Evolutionary conservation across 30 jellyfish, hydroid and myxozoan species (phyloP).

Genomic region (Aurelia coerulea): DNA sequence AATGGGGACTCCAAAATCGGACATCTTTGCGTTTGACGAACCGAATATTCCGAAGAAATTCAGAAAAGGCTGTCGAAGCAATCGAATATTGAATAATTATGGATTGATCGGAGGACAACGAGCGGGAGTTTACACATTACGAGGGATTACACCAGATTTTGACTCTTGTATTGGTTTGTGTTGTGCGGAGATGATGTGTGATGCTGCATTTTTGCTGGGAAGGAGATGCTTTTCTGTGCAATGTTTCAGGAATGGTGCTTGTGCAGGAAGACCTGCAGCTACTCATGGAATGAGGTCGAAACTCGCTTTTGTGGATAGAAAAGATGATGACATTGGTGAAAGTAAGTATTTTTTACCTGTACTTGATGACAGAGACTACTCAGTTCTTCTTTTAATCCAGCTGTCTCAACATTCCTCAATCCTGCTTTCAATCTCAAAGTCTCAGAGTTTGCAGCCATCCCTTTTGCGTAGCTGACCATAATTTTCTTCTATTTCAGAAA

Average conservation of each 20-base stretch:
- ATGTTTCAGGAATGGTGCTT: conserved; percentile 89
- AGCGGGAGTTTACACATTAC: conserved; percentile 93
- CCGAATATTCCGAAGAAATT: conserved; percentile 89
- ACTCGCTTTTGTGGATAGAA: conserved; percentile 87
- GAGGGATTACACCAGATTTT: conserved; percentile 96
- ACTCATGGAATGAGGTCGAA: conserved; percentile 83
- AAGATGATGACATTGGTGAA: conserved; percentile 87
- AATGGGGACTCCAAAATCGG: conserved; percentile 76
- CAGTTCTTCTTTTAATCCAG: no score
- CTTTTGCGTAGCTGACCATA: no score
- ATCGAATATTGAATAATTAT: conserved; percentile 62
- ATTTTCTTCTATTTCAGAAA: conserved; percentile 48
- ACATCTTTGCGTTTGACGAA: conserved; percentile 67
- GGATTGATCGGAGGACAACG: conserved; percentile 95
- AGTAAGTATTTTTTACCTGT: conserved; percentile 56
- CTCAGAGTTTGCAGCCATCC: no score
- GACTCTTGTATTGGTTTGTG: conserved; percentile 88
- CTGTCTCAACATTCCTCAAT: no score
- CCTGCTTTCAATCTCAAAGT: no score
- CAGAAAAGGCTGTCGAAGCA: conserved; percentile 81
- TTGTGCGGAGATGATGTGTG: conserved; percentile 96
- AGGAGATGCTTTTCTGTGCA: conserved; percentile 96
- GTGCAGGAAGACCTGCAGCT: conserved; percentile 91
- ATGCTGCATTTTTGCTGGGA: conserved; percentile 97
- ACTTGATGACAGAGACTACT: no score